These are phyloP conservation scores for Scomber scombrus DNA, from an alignment of 2,113 vertebrate species.

Conservation along the genomic window DNA sequence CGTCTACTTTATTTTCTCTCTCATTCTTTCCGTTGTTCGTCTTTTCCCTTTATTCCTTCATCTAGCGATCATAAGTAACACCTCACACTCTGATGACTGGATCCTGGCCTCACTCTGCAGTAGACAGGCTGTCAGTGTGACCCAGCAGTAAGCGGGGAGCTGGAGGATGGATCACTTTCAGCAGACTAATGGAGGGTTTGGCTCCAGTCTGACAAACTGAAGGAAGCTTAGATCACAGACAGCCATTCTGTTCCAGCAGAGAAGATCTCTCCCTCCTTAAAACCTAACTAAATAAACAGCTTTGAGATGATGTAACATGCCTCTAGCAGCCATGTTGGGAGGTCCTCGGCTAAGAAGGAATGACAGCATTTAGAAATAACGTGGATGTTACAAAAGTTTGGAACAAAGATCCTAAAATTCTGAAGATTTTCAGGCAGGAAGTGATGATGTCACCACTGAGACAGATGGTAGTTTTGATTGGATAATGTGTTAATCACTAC, in stretches of 20 bases:
- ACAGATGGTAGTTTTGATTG: neutral
- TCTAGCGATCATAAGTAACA: neutral
- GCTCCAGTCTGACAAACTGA: slow-evolving; percentile 31
- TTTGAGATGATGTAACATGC: slow-evolving; percentile 2
- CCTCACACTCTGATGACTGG: neutral
- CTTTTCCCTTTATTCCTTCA: neutral
- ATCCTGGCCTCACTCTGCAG: too few relatives aligned
- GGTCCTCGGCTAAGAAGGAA: neutral
- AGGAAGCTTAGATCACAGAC: slow-evolving; percentile 15
- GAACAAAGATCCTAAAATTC: neutral
- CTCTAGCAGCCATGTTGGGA: slow-evolving; percentile 11
- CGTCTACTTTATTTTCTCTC: neutral
- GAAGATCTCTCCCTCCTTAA: neutral
- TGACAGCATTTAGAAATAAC: neutral
- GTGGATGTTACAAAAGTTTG: neutral
- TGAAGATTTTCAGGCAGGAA: too few relatives aligned
- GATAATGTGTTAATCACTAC: too few relatives aligned
- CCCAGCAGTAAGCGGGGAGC: slow-evolving; percentile 8
- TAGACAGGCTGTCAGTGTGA: slow-evolving; percentile 24
- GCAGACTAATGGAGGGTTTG: slow-evolving; percentile 54
- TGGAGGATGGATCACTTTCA: slow-evolving; percentile 18
- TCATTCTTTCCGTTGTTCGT: neutral
- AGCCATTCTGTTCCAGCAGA: neutral
- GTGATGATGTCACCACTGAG: neutral
- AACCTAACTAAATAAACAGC: neutral